phyloP scores from a whole-genome alignment of 92 coral and sea anemone genomes.

The Phenganax marumi region DNA sequence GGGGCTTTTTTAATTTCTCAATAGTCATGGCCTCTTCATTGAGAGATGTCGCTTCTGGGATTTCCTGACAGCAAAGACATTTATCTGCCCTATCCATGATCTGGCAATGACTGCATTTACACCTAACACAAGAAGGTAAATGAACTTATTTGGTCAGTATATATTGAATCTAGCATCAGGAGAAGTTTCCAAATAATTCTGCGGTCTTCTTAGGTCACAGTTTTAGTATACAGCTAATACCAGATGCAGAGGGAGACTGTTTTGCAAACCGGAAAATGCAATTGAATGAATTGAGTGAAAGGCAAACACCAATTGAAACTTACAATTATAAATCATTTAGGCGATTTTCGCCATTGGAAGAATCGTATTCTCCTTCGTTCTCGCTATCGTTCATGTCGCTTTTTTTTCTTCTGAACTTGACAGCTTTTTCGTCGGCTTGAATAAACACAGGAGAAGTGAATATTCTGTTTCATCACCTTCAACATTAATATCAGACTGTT shows the following conservation, averaged over 20 bases:
- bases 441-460: not conserved
- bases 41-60: constrained; percentile 31
- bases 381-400: not conserved
- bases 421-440: too few relatives aligned
- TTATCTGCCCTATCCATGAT: constrained; percentile 36
- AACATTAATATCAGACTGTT: too few relatives aligned
- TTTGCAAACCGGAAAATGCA: too few relatives aligned
- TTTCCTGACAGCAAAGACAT: constrained; percentile 44
- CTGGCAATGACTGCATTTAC: constrained; percentile 45
- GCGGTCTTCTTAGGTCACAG: too few relatives aligned
- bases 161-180: not conserved
- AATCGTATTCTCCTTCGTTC: not conserved
- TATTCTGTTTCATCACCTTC: not conserved
- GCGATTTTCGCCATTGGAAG: constrained; percentile 20
- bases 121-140: too few relatives aligned
- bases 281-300: not conserved
- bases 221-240: not conserved
- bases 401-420: too few relatives aligned
- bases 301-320: not conserved
- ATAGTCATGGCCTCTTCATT: constrained; percentile 34
- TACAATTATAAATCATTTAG: constrained; percentile 13
- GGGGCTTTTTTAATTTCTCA: constrained; percentile 41
- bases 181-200: not conserved
- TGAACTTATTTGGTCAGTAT: too few relatives aligned
- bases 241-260: too few relatives aligned